phyloP scores from a whole-genome alignment of 2,888 invertebrate genomes.

The Neria commutata region DNA sequence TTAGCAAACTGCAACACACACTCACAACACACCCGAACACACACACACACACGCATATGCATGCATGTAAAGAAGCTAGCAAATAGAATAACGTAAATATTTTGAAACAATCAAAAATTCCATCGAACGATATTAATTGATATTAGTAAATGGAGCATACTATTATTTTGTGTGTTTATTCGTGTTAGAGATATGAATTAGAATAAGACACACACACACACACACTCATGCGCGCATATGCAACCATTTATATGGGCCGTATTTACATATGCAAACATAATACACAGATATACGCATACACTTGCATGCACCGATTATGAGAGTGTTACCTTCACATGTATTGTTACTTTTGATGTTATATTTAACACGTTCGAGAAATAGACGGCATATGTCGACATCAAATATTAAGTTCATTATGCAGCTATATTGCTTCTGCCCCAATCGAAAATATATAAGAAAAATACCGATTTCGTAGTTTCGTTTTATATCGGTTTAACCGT shows the following conservation, averaged over 20 bases:
- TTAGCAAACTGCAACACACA: constrained; percentile 8
- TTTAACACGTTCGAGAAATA: no score
- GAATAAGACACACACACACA: constrained; percentile 7
- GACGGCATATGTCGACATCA: no score
- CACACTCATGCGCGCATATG: background rate
- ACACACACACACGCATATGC: constrained; percentile 30
- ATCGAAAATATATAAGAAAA: no score
- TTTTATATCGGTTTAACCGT: no score
- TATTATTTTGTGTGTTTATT: constrained; percentile 15
- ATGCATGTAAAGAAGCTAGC: constrained; percentile 30
- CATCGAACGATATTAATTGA: constrained; percentile 51
- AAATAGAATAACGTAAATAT: constrained; percentile 27
- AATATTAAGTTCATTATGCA: no score
- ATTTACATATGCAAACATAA: background rate
- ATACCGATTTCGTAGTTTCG: no score
- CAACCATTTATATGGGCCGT: no score
- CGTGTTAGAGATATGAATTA: background rate
- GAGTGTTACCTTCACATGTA: no score
- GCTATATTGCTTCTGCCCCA: no score
- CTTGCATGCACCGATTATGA: no score
- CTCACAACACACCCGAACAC: constrained; percentile 23
- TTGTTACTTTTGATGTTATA: no score
- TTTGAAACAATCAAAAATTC: constrained; percentile 48
- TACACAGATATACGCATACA: constrained; percentile 5
- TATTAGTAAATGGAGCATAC: constrained; percentile 40